These are phyloP conservation scores for Hetaerina titia DNA, from an alignment of 2,888 invertebrate genomes.

Conservation along the genomic window DNA sequence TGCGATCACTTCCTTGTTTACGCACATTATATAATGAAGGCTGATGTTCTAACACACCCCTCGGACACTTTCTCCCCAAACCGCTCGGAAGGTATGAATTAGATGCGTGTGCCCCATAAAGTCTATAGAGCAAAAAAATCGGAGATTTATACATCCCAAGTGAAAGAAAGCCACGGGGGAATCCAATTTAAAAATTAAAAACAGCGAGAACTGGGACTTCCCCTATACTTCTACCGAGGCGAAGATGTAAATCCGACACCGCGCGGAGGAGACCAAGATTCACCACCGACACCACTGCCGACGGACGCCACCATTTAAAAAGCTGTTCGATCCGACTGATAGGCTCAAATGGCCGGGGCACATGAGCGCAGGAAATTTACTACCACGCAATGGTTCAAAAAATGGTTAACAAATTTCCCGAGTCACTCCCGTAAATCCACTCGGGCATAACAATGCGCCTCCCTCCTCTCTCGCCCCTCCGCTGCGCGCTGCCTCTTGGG, in stretches of 20 bases:
- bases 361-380: neutral
- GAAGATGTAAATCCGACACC: neutral
- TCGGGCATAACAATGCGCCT: neutral
- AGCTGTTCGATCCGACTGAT: conserved; percentile 17
- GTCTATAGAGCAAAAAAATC: neutral
- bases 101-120: neutral
- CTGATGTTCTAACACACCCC: too few relatives aligned
- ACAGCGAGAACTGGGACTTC: neutral
- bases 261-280: neutral
- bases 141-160: neutral
- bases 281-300: neutral
- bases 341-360: neutral
- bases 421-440: conserved; percentile 21
- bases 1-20: too few relatives aligned
- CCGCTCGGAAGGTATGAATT: neutral
- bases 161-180: neutral
- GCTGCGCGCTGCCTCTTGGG: neutral
- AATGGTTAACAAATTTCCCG: neutral
- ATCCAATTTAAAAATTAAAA: neutral
- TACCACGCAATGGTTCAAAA: neutral
- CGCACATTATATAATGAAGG: too few relatives aligned
- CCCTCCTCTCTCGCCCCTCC: neutral
- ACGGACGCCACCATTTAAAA: conserved; percentile 1
- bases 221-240: neutral
- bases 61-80: too few relatives aligned